These are phyloP conservation scores for Tinea trinotella DNA, from an alignment of 2,888 invertebrate species.

Conservation along the genomic window DNA sequence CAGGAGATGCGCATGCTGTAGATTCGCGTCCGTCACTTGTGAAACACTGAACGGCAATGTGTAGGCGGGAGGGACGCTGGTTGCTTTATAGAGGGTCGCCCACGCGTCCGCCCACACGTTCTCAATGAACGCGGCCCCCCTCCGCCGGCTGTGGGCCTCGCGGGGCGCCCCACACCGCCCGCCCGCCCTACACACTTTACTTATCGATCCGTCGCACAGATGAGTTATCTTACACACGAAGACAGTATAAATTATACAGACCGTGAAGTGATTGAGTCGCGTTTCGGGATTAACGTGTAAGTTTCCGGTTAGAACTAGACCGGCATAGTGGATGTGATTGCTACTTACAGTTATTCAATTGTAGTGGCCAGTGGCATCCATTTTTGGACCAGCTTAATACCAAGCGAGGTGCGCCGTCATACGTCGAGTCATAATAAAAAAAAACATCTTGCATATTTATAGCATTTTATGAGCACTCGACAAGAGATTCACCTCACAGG, in stretches of 20 bases:
- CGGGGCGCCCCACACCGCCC: constrained; percentile 28
- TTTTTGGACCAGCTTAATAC: too few species aligned
- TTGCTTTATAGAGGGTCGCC: constrained; percentile 62
- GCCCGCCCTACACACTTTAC: constrained; percentile 27
- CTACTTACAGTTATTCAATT: too few species aligned
- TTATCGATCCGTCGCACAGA: constrained; percentile 64
- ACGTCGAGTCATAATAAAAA: too few species aligned
- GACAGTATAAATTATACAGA: not conserved
- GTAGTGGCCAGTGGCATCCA: too few species aligned
- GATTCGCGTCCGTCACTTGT: constrained; percentile 38
- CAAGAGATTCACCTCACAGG: too few species aligned
- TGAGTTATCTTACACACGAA: constrained; percentile 44
- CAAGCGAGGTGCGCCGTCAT: too few species aligned
- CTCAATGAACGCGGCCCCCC: constrained; percentile 73
- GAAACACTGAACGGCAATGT: constrained; percentile 52
- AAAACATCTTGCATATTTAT: not conserved
- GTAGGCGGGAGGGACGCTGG: constrained; percentile 44
- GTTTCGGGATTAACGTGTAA: too few species aligned
- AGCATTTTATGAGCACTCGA: not conserved
- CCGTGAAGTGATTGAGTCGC: too few species aligned
- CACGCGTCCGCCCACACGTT: constrained; percentile 76
- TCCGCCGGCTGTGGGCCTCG: constrained; percentile 30
- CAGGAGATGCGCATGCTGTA: constrained; percentile 49
- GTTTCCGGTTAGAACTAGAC: too few species aligned
- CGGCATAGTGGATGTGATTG: too few species aligned